Evolutionary conservation across 2,113 vertebrate genomes (phyloP), one percentile per base, ranked within the genome.

Genomic region (Oncorhynchus kisutch): DNA sequence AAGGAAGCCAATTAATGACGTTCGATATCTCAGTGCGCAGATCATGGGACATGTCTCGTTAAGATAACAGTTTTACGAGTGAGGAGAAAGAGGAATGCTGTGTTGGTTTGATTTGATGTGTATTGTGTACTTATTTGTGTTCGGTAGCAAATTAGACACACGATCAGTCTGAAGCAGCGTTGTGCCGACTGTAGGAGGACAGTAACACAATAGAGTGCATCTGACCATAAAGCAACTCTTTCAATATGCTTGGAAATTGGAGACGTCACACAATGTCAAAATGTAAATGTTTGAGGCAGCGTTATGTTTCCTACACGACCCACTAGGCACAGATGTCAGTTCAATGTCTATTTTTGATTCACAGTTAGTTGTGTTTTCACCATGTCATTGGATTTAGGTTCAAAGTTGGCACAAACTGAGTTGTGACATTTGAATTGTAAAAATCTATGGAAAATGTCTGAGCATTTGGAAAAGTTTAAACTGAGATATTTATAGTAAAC

Each of bases 1-100:
- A 87, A 88, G 84, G 78, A 84, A 82, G 84, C 78, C 85, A 87
- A 91, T 92, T 91, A 87, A 91, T 84, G 85, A 80, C 22, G 76
- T 81, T 82, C 78, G 88, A 88, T 90, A 91, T 85, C 79, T 78
- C 27, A 24, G 79, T 24, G 68, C 67, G 74, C 71, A 81, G 80
- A 88, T 88, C 84, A 82, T 18, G 64, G 29, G 60, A 74, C 66
- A 66, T 70, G 45, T 57, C 78, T 78, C 45, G 18, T 68, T 75
- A 73, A 81, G 72, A 80, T 76, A 76, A 76, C 65, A 20, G 34
- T 73, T 73, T 39, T 68, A 64, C 29, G 20, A 73, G n/a, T 69
- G 34, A 2, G 60, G 51, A 29, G 39, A 29, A 18, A 72, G 66
- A 75, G 24, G 13, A n/a, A 18, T 67, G 48, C 34, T 25, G n/a